These are phyloP conservation scores for Aphodius sticticus DNA, from an alignment of 2,888 invertebrate species.

Conservation along the genomic window DNA sequence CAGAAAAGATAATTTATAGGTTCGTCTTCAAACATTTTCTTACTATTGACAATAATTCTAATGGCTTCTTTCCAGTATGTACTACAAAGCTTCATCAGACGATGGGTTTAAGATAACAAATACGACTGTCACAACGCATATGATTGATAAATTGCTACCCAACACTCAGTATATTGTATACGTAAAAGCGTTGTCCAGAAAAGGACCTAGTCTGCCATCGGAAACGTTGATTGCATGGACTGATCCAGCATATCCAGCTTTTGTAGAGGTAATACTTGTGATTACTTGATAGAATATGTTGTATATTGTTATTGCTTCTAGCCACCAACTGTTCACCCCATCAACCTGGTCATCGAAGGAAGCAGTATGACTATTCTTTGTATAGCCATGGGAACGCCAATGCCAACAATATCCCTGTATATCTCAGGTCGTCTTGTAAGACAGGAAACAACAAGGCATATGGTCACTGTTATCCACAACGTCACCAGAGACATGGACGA, in stretches of 20 bases:
- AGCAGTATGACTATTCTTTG: slow-evolving; percentile 87
- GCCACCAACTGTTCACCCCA: slow-evolving; percentile 86
- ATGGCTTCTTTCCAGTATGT: slow-evolving; percentile 63
- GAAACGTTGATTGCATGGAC: slow-evolving; percentile 88
- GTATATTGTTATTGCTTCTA: slow-evolving; percentile 49
- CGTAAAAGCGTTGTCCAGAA: slow-evolving; percentile 73
- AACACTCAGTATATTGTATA: slow-evolving; percentile 86
- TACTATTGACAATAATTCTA: slow-evolving; percentile 13
- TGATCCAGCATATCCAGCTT: slow-evolving; percentile 86
- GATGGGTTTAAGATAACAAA: slow-evolving; percentile 69
- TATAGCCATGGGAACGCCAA: slow-evolving; percentile 85
- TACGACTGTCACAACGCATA: slow-evolving; percentile 75
- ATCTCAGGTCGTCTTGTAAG: slow-evolving; percentile 81
- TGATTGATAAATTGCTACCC: slow-evolving; percentile 75
- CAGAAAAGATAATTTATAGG: slow-evolving; percentile 75
- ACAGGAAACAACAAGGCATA: slow-evolving; percentile 82
- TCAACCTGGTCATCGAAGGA: slow-evolving; percentile 83
- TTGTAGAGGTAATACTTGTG: slow-evolving; percentile 74
- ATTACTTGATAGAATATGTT: background rate
- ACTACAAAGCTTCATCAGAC: slow-evolving; percentile 73
- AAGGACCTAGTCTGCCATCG: slow-evolving; percentile 78
- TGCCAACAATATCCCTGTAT: slow-evolving; percentile 84
- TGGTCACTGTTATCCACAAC: slow-evolving; percentile 88
- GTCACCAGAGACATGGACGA: slow-evolving; percentile 86
- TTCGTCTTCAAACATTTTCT: background rate